Evolutionary conservation across 2,888 invertebrate genomes (phyloP).

Genomic region (Drymonia ruficornis): DNA sequence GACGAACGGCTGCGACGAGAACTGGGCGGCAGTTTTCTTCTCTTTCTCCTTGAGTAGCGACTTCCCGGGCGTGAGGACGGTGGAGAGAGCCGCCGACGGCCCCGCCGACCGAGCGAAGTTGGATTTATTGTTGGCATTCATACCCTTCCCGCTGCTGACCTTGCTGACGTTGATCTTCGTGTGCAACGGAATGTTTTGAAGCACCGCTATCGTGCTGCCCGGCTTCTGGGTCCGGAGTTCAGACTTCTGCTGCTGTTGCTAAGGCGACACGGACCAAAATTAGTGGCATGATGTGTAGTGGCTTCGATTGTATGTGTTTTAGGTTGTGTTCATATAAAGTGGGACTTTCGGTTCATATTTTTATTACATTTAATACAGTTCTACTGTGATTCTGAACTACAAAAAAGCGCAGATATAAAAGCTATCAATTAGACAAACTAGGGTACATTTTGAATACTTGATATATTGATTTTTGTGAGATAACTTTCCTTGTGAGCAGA

Average conservation of each 20-base stretch:
- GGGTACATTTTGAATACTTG: too few relatives aligned
- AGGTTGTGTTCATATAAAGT: too few relatives aligned
- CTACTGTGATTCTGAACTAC: too few relatives aligned
- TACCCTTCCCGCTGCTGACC: constrained; percentile 70
- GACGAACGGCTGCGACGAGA: constrained; percentile 59
- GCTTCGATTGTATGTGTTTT: too few relatives aligned
- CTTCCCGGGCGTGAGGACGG: constrained; percentile 79
- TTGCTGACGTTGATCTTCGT: constrained; percentile 70
- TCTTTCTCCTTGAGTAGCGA: constrained; percentile 91
- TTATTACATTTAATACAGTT: too few relatives aligned
- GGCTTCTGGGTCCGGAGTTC: constrained; percentile 46
- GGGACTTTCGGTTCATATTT: too few relatives aligned
- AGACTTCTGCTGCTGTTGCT: constrained; percentile 50
- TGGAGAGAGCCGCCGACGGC: constrained; percentile 59
- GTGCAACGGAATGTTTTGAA: constrained; percentile 76
- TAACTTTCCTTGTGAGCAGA: too few relatives aligned
- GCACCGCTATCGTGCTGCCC: constrained; percentile 66
- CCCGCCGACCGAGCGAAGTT: constrained; percentile 62
- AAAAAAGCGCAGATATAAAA: too few relatives aligned
- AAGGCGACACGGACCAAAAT: background rate
- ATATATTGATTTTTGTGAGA: too few relatives aligned
- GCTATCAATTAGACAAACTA: too few relatives aligned
- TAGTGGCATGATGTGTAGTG: background rate
- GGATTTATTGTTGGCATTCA: constrained; percentile 74
- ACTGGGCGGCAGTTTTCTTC: constrained; percentile 83